Base-by-base conservation (phyloP, 2,797 vertebrate genomes). In the Ctenopoma multispine region DNA sequence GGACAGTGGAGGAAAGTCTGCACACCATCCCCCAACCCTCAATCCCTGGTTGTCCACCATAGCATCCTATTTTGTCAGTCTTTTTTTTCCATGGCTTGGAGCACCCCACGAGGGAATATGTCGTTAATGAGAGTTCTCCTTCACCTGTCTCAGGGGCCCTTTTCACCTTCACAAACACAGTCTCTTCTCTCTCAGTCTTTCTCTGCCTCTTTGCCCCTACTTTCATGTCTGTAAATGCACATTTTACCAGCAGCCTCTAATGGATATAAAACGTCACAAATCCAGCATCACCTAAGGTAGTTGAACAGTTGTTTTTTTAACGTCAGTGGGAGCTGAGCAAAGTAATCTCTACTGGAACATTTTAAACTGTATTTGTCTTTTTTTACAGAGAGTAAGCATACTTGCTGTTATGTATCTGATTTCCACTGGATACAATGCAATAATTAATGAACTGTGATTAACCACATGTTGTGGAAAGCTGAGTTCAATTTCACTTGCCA, bases 111-210 rank as follows among this genome's bases (percentile, higher is more conserved):
- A 67, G 86, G 84, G 80, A 86, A 85, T 87, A 78, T 63, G 63
- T 49, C 54, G 83, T 88, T 92, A 92, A 92, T 90, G 87, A 88
- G 78, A 66, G 73, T 80, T 87, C 71, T 78, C 61, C 80, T 58
- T 84, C 60, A 46, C 31, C 21, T 61, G 66, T 89, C 87, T 70
- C 71, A 21, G n/a, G 80, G 80, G 85, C 14, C 72, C 74, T 74
- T 81, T 90, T 89, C 83, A 90, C 90, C 89, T 91, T 91, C 78
- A 90, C 77, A 82, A 79, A 81, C 69, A n/a, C 21, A 75, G 18
- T 54, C 79, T 72, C 34, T 43, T 60, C 65, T 38, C 44, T 58
- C 57, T 68, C 51, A 43, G 41, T 27, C 55, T 64, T 50, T 55
- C 43, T 27, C 62, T 41, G 63, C 36, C 46, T 38, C 63, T 53